Percentiles rank a stretch among this genome's conserved stretches.
Evolutionary conservation across 1,140 invertebrate species (phyloP).

Genomic region (Nephotettix cincticeps): DNA sequence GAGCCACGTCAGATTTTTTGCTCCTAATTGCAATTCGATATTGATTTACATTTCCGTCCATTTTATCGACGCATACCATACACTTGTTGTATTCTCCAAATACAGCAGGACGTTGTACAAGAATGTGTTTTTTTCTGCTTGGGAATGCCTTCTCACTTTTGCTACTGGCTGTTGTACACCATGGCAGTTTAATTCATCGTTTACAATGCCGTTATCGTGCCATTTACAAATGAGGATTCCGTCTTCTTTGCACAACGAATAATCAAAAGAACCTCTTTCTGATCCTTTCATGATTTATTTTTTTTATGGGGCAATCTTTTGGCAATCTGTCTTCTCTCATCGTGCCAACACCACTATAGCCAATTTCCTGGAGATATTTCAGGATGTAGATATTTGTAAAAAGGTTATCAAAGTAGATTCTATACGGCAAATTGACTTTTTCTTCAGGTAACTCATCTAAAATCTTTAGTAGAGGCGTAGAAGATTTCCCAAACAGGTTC

Average conservation of each 20-base stretch:
- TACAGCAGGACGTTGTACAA: too few relatives aligned
- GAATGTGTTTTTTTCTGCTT: too few relatives aligned
- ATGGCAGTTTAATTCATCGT: constrained; percentile 17
- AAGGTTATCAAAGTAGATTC: constrained; percentile 41
- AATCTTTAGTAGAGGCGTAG: constrained; percentile 38
- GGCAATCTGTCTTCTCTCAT: constrained; percentile 38
- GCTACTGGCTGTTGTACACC: constrained; percentile 20
- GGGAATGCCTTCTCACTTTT: constrained; percentile 22
- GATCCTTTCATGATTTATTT: constrained; percentile 33
- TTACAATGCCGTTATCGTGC: constrained; percentile 30
- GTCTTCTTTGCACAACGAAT: constrained; percentile 5
- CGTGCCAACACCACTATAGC: constrained; percentile 37
- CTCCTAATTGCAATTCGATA: background rate
- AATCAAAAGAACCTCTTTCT: constrained; percentile 20
- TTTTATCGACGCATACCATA: background rate
- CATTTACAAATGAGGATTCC: constrained; percentile 24
- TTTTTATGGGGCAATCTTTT: constrained; percentile 30
- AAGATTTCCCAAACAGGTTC: constrained; percentile 39
- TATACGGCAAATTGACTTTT: constrained; percentile 27
- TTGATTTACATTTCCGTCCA: background rate
- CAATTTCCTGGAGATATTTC: constrained; percentile 30
- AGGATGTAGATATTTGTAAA: constrained; percentile 40
- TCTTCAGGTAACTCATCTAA: constrained; percentile 35
- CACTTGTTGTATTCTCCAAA: too few relatives aligned
- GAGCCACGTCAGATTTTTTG: background rate